Base-by-base conservation (phyloP, 2,113 vertebrate species). In the Coturnix japonica region DNA sequence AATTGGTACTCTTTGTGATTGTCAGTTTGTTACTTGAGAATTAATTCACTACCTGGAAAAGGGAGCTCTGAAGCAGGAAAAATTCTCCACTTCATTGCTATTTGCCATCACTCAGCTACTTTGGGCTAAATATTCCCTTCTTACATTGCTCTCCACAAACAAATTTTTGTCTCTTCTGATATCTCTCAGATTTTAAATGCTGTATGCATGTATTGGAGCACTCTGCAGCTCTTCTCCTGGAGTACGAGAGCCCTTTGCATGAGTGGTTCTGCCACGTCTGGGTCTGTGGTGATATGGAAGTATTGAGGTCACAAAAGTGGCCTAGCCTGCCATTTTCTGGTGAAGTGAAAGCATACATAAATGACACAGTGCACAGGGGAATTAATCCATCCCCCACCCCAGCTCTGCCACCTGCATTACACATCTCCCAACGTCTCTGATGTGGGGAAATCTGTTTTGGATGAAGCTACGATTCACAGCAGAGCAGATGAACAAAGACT, bases 251-350 rank as follows among this genome's bases (percentile, higher is more conserved):
- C 22, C 37, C 28, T 19, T 19, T 1, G 0, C 1, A 0, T 54
- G 31, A 54, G 33, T 64, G 43, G 39, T 6, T 25, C 44, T 69
- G 46, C 11, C 10, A 22, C 12, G 4, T 2, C 22, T 33, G 31
- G 1, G 4, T 31, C 44, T 39, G 11, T 0, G 0, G 28, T 17
- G 26, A 8, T 25, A 8, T 1, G 14, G 20, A 81, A 87, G 6
- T 5, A 21, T 13, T 0, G 2, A 54, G n/a, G 19, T 23, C 51
- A 89, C 15, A 44, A 72, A 44, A 5, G 7, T 69, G 44, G 13
- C 22, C 33, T 37, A 47, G 11, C 7, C 2, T 11, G 18, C 7
- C 13, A 5, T 33, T 75, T 64, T 25, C 21, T 33, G 4, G 6
- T 51, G 16, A 67, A 20, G 53, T 23, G 44, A 74, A 75, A 59